phyloP scores from a whole-genome alignment of 1,140 invertebrate genomes.

The Drosophila quadrilineata region DNA sequence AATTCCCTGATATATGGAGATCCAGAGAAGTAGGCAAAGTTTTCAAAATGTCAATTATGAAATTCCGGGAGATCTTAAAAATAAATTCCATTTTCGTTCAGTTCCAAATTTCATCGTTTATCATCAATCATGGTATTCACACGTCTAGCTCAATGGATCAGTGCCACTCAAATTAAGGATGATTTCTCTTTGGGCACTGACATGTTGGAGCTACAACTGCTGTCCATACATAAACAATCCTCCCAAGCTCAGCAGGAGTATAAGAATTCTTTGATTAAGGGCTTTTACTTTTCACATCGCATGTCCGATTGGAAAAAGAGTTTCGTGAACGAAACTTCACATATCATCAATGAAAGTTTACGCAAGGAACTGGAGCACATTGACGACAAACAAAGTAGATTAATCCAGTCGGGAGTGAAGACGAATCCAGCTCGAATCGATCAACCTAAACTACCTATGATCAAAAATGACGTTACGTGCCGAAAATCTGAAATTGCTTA shows the following conservation, averaged over 20 bases:
- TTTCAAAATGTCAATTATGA: background rate
- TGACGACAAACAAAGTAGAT: background rate
- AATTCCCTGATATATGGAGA: background rate
- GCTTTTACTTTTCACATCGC: slow-evolving; percentile 47
- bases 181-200: too few relatives aligned
- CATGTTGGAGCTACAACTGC: background rate
- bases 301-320: slow-evolving; percentile 44
- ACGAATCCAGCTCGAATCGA: background rate
- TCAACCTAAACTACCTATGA: slow-evolving; percentile 34
- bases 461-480: slow-evolving; percentile 61
- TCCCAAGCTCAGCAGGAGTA: slow-evolving; percentile 5
- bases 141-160: too few relatives aligned
- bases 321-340: slow-evolving; percentile 27
- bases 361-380: background rate
- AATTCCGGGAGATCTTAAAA: background rate
- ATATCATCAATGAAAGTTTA: slow-evolving; percentile 18
- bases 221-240: background rate
- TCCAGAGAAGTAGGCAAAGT: slow-evolving; percentile 2
- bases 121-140: too few relatives aligned
- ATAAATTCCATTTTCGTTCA: background rate
- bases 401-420: background rate
- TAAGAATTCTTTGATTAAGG: slow-evolving; percentile 24
- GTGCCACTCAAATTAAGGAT: too few relatives aligned
- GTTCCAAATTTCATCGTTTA: too few relatives aligned
- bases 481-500: slow-evolving; percentile 31